phyloP scores from a whole-genome alignment of 2,113 vertebrate species.

The Hydrolagus affinis region DNA sequence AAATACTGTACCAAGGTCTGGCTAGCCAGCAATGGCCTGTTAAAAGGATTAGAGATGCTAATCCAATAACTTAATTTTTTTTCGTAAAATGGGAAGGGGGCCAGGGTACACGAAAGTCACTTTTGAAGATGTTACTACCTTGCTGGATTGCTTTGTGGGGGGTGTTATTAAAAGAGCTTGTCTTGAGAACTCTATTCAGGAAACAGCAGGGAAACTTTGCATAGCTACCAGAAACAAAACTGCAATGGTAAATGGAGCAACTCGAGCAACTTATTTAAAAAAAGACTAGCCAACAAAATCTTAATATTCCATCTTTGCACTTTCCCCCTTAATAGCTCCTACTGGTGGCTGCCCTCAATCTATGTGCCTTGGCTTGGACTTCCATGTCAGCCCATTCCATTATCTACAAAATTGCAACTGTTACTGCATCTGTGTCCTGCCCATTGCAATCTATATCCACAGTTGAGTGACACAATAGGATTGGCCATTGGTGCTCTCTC shows the following conservation, averaged over 20 bases:
- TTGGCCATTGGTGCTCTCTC: too few species aligned
- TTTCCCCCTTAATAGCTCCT: not conserved
- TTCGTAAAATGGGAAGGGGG: not conserved
- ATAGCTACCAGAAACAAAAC: not conserved
- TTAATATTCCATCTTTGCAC: not conserved
- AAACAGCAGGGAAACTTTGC: too few species aligned
- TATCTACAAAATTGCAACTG: not conserved
- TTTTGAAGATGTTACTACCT: not conserved
- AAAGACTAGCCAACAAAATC: not conserved
- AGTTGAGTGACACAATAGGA: too few species aligned
- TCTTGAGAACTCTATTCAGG: not conserved
- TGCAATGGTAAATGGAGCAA: not conserved
- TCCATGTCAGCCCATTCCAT: not conserved
- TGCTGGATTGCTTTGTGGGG: not conserved
- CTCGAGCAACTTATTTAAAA: not conserved
- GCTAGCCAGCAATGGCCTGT: too few species aligned
- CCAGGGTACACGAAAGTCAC: not conserved
- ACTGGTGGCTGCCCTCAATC: not conserved
- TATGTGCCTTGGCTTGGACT: not conserved
- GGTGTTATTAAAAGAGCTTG: not conserved
- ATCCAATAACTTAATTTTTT: not conserved
- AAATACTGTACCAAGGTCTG: too few species aligned
- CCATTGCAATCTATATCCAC: too few species aligned
- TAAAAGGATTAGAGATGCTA: not conserved
- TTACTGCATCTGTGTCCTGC: too few species aligned